Base-by-base conservation (phyloP, 2,113 vertebrate species). In the Otus sunia region DNA sequence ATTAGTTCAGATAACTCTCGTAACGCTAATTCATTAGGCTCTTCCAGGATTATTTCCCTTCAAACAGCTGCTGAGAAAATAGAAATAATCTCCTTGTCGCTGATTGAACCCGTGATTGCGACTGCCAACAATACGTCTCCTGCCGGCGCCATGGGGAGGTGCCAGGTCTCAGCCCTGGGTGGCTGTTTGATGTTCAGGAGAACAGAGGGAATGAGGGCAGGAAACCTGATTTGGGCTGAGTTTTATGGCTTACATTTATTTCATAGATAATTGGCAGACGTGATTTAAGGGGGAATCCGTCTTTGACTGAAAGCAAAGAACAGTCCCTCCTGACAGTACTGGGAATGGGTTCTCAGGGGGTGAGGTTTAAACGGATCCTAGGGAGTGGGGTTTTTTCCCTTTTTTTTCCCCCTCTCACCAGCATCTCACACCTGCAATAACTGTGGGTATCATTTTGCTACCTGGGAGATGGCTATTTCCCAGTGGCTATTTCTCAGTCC, bases 11-110 rank as follows among this genome's bases (percentile, higher is more conserved):
- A 95, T 87, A 93, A 84, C 92, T 94, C 92, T 96, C 6, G 0
- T 55, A 94, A 89, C 5, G 0, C 50, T 95, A 89, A 97, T 97
- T 97, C 96, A 93, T 97, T 93, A 97, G 92, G 67, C 64, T 90
- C 82, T 94, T 95, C 92, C 90, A 82, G 75, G 85, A 78, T 95
- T 96, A 89, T 97, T 97, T 93, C 78, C 74, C 83, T 95, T 85
- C 92, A 91, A 96, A 85, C 95, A 94, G 80, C 93, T 95, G 95
- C 91, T 92, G 88, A 94, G 96, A 74, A 96, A 96, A 94, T 22
- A 95, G 94, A 91, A 97, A 89, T 92, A 62, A 88, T 86, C 89
- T 95, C 82, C 53, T 59, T 82, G 90, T 73, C 2, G 0, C 74
- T 92, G 87, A 88, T 74, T 88, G 96, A 94, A 75, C 64, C 85